Evolutionary conservation across 2,888 invertebrate genomes (phyloP).

Genomic region (Drosophila meridiana): DNA sequence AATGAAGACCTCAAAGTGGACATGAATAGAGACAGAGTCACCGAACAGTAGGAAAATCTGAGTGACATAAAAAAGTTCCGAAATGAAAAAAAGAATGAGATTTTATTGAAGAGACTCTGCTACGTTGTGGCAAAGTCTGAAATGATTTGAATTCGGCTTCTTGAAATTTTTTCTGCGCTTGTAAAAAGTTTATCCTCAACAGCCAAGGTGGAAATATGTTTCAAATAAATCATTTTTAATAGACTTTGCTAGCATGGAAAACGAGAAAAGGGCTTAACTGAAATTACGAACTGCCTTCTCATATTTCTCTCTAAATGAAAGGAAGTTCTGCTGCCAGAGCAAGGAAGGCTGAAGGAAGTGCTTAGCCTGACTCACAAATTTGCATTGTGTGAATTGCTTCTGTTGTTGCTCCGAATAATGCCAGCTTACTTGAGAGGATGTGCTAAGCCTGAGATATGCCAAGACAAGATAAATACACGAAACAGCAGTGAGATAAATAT

Average conservation of each 20-base stretch:
- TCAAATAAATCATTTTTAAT: constrained; percentile 49
- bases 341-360: constrained; percentile 40
- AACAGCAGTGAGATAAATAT: constrained; percentile 13
- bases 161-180: constrained; percentile 18
- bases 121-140: constrained; percentile 15
- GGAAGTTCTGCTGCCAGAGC: constrained; percentile 14
- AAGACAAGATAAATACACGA: constrained; percentile 14
- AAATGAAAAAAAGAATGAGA: constrained; percentile 5
- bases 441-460: constrained; percentile 30
- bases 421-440: constrained; percentile 16
- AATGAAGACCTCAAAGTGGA: constrained; percentile 10
- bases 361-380: constrained; percentile 56
- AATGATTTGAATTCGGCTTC: constrained; percentile 40
- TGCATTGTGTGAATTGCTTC: constrained; percentile 71
- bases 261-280: constrained; percentile 15
- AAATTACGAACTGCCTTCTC: constrained; percentile 28
- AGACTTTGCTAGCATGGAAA: constrained; percentile 32
- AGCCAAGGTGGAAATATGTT: constrained; percentile 19
- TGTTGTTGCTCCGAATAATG: constrained; percentile 40
- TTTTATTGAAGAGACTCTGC: constrained; percentile 14
- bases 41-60: no score
- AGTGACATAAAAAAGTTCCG: not conserved
- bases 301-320: constrained; percentile 33
- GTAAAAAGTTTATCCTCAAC: constrained; percentile 26
- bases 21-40: not conserved